Conservation (phyloP, 2,888 invertebrate genomes). For the Drosophila ochracea region DNA sequence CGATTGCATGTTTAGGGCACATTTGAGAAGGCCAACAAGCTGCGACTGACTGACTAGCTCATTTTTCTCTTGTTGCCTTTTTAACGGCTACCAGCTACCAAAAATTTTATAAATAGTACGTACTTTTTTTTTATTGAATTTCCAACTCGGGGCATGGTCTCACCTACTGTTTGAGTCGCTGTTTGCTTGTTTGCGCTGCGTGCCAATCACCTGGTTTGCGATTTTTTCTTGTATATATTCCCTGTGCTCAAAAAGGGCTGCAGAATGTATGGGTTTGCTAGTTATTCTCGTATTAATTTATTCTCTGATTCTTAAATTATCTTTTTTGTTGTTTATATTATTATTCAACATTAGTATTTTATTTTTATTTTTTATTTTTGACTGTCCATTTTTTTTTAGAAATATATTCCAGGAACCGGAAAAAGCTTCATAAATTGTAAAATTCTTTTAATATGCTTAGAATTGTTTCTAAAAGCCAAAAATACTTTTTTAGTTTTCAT, state of each 20-base stretch:
- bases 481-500: background rate
- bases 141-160: constrained; percentile 35
- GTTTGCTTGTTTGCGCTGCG: constrained; percentile 47
- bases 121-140: constrained; percentile 50
- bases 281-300: background rate
- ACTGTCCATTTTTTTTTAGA: background rate
- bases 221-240: constrained; percentile 11
- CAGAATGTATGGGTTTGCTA: background rate
- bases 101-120: constrained; percentile 8
- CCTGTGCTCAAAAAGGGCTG: rapidly evolving
- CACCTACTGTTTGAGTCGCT: constrained; percentile 42
- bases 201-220: constrained; percentile 30
- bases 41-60: background rate
- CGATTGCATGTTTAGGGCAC: constrained; percentile 66
- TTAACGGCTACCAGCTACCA: background rate
- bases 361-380: too few species aligned
- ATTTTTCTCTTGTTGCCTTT: constrained; percentile 20
- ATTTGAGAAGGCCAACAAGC: constrained; percentile 36
- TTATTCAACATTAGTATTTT: background rate
- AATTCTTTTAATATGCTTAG: background rate
- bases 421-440: rapidly evolving
- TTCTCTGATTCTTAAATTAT: background rate
- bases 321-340: background rate
- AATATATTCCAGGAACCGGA: background rate
- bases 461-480: background rate